Evolutionary conservation across 2,113 vertebrate species (phyloP), one percentile per base, ranked within the genome.

Genomic region (Leuciscus idus): DNA sequence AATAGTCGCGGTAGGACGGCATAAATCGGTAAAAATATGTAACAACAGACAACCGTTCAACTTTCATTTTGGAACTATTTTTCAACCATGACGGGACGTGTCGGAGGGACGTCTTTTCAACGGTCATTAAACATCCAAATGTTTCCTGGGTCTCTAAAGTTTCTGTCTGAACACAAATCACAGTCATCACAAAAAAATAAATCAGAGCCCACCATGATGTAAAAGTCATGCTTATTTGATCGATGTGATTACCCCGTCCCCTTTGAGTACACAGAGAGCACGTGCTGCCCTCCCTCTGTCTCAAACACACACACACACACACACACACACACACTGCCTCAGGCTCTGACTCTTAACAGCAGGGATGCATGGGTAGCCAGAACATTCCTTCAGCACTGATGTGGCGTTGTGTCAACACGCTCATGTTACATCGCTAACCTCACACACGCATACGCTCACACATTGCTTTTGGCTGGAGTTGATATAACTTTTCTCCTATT

Each of bases 321-420:
- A 55, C 52, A 55, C 55, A 75, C 43, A 86, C 75, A 75, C 43
- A 86, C 75, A 84, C 76, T 78, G 85, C 77, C 70, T 59, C 64
- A 73, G 85, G 77, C 55, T 36, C 26, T 62, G 48, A 73, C 57
- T 62, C 85, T 43, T 74, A 74, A 62, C 68, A 75, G 68, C 75
- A 85, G 85, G 77, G 76, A 86, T 68, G 36, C 33, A 81, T 74
- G 66, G 52, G 79, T 74, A 75, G 85, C 75, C 88, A 80, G 36
- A 88, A 66, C 81, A 86, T 84, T 88, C 75, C 57, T 86, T 73
- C 75, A 70, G 77, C 81, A 72, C 43, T 88, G 87, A 88, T 88
- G 84, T 88, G 87, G 81, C 74, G 57, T 86, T 86, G 88, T 86
- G 76, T 84, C 85, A 84, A 86, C 66, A 86, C 21, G 81, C 84